A percentile compares a stretch with the other conserved stretches of the same genome.
Evolutionary conservation across 2,797 vertebrate genomes (phyloP).

Genomic region (Acrossocheilus wenchowensis): DNA sequence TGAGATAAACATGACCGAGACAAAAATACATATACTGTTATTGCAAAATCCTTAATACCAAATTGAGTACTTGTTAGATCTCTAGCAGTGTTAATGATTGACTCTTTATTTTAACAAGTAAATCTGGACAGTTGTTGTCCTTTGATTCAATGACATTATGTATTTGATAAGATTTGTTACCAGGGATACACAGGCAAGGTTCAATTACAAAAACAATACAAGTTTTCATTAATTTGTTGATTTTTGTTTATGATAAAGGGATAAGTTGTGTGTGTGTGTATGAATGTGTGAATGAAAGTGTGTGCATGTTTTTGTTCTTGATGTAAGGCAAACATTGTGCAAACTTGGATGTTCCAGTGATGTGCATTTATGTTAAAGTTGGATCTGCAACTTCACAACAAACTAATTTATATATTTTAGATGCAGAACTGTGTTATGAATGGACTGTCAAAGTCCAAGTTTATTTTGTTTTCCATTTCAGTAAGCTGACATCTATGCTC

Average conservation of each 20-base stretch:
- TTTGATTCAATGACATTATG: neutral
- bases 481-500: conserved; percentile 87
- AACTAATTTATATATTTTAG: conserved; percentile 82
- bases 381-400: conserved; percentile 71
- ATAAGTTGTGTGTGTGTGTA: conserved; percentile 48
- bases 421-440: conserved; percentile 73
- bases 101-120: conserved; percentile 11
- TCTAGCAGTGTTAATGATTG: conserved; percentile 15
- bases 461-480: conserved; percentile 70
- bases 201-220: neutral
- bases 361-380: conserved; percentile 73
- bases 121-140: neutral
- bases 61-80: conserved; percentile 14
- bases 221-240: conserved; percentile 38
- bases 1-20: neutral
- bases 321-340: conserved; percentile 61
- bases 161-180: conserved; percentile 29
- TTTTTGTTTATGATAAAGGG: conserved; percentile 67
- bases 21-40: conserved; percentile 7
- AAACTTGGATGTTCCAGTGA: conserved; percentile 71
- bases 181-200: neutral
- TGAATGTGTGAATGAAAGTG: neutral
- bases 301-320: conserved; percentile 25
- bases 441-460: conserved; percentile 72
- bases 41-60: conserved; percentile 1